Evolutionary conservation across 2,797 vertebrate species (phyloP).

Genomic region (Uromys caudimaculatus): DNA sequence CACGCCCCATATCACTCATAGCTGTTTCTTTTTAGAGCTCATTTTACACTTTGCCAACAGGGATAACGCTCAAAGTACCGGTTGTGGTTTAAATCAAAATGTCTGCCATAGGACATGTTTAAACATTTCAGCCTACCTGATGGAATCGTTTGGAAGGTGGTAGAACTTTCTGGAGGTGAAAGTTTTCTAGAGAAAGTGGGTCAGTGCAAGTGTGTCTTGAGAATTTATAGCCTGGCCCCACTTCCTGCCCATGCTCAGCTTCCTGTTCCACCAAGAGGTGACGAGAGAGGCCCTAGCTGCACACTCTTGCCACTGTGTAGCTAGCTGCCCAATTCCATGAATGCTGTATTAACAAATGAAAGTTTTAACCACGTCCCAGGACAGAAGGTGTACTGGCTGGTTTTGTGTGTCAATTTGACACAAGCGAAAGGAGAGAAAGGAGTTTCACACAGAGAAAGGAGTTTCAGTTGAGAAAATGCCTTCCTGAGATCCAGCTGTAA

Average conservation of each 20-base stretch:
- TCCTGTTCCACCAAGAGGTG: background rate
- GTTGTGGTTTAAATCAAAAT: background rate
- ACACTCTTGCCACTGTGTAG: fast-evolving
- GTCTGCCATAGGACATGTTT: background rate
- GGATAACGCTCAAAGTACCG: background rate
- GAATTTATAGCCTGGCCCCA: background rate
- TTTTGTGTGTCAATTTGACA: no score
- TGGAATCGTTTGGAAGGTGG: background rate
- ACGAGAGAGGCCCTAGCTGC: background rate
- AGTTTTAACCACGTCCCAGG: background rate
- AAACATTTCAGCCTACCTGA: background rate
- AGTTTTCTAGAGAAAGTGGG: background rate
- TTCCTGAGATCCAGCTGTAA: no score
- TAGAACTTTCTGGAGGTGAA: background rate
- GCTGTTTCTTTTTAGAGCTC: background rate
- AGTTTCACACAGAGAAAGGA: no score
- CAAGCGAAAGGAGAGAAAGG: no score
- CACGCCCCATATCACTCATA: background rate
- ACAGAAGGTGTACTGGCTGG: no score
- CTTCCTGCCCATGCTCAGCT: background rate
- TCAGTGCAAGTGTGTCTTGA: background rate
- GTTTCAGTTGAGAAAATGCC: no score
- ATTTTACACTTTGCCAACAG: background rate
- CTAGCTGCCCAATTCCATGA: no score
- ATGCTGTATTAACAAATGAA: background rate